Percentiles rank a stretch among this genome's conserved stretches.
phyloP scores from a whole-genome alignment of 2,888 invertebrate genomes.

The Xestia rhomboidea region DNA sequence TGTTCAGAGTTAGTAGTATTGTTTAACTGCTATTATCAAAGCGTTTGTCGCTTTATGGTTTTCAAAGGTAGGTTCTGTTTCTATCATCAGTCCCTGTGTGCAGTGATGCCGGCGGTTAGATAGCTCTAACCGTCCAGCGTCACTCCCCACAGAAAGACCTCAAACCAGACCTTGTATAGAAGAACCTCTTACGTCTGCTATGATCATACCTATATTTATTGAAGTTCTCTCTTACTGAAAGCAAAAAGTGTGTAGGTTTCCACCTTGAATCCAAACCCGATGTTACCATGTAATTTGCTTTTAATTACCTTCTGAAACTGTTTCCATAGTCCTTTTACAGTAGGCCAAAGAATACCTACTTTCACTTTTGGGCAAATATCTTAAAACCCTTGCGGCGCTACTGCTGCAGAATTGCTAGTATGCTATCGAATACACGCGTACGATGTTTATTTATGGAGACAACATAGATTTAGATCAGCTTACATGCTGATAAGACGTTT shows the following conservation, averaged over 20 bases:
- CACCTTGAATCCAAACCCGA: background rate
- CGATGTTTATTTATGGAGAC: background rate
- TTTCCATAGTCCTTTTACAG: background rate
- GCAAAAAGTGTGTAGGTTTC: background rate
- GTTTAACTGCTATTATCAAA: background rate
- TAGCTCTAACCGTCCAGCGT: no score
- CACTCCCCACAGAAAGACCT: no score
- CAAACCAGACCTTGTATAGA: no score
- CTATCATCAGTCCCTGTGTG: background rate
- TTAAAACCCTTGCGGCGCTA: background rate
- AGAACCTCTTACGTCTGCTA: background rate
- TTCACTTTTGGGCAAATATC: background rate
- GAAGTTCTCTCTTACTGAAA: background rate
- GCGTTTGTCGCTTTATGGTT: background rate
- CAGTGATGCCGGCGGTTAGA: no score
- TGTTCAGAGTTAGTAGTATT: background rate
- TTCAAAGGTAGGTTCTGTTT: background rate
- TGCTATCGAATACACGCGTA: background rate
- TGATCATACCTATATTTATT: background rate
- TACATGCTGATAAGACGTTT: constrained; percentile 13
- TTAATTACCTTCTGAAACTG: background rate
- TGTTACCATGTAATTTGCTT: background rate
- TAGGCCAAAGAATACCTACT: background rate
- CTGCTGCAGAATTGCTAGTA: background rate
- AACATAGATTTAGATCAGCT: constrained; percentile 1